Conservation (phyloP, 2,888 invertebrate genomes). For the Mycalesis mineus region DNA sequence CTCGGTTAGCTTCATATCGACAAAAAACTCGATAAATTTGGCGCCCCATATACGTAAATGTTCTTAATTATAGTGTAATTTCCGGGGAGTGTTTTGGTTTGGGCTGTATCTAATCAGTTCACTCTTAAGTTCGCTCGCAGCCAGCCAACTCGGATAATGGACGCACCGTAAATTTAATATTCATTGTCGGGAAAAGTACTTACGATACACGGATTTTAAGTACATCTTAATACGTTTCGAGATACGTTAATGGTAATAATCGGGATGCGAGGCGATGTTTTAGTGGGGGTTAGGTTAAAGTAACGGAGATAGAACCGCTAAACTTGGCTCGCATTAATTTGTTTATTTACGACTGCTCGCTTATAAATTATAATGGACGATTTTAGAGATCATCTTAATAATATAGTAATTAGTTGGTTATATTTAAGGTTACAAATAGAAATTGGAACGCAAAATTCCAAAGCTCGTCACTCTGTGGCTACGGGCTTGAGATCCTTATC, state of each 20-base stretch:
- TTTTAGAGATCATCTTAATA: too few relatives aligned
- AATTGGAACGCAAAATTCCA: too few relatives aligned
- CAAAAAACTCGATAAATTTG: conserved; percentile 77
- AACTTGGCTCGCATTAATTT: neutral
- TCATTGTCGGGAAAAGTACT: conserved; percentile 47
- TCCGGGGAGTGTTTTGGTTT: conserved; percentile 58
- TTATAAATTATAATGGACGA: conserved; percentile 9
- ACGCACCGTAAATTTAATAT: conserved; percentile 47
- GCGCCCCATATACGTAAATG: conserved; percentile 76
- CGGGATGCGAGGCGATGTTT: conserved; percentile 29
- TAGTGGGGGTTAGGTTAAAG: conserved; percentile 9
- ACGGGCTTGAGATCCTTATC: too few relatives aligned
- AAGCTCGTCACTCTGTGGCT: too few relatives aligned
- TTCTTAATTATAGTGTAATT: conserved; percentile 76
- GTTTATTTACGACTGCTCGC: neutral
- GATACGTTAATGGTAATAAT: conserved; percentile 37
- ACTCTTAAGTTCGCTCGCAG: conserved; percentile 59
- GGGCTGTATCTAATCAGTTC: conserved; percentile 67
- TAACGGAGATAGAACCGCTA: conserved; percentile 21
- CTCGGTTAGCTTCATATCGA: conserved; percentile 71
- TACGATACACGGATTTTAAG: conserved; percentile 37
- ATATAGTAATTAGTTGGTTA: too few relatives aligned
- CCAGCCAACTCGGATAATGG: conserved; percentile 43
- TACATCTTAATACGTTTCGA: conserved; percentile 38
- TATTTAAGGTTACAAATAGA: too few relatives aligned